These are phyloP conservation scores for Zonotrichia albicollis DNA, from an alignment of 2,797 vertebrate genomes.

Conservation along the genomic window DNA sequence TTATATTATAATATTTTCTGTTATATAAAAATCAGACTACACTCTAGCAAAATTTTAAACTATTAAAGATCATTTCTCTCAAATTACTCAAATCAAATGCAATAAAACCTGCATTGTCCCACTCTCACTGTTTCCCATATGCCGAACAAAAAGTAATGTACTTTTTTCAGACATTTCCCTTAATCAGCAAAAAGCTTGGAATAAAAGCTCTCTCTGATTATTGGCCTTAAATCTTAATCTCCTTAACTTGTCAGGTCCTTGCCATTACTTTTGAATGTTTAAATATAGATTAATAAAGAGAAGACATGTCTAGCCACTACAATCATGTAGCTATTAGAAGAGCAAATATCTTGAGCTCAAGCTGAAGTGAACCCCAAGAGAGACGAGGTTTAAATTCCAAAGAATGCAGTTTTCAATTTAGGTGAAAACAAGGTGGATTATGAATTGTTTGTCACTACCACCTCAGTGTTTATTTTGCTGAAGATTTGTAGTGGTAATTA, in stretches of 20 bases:
- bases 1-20: neutral
- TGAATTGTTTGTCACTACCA: conserved; percentile 1
- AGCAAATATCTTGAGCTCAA: neutral
- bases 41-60: neutral
- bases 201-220: neutral
- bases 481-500: conserved; percentile 45
- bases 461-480: conserved; percentile 7
- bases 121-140: neutral
- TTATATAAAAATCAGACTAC: neutral
- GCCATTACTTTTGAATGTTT: neutral
- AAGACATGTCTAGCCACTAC: neutral
- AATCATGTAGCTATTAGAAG: neutral
- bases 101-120: neutral
- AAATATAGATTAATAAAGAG: conserved; percentile 9
- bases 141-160: neutral
- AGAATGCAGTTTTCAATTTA: neutral
- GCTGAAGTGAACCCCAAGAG: neutral
- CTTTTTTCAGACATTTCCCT: neutral
- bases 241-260: neutral
- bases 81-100: neutral
- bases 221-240: conserved; percentile 8
- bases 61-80: neutral
- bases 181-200: neutral
- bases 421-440: neutral
- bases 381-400: neutral